Evolutionary conservation across 2,797 vertebrate genomes (phyloP), one percentile per base, ranked within the genome.

Genomic region (Otolemur crassicaudatus): DNA sequence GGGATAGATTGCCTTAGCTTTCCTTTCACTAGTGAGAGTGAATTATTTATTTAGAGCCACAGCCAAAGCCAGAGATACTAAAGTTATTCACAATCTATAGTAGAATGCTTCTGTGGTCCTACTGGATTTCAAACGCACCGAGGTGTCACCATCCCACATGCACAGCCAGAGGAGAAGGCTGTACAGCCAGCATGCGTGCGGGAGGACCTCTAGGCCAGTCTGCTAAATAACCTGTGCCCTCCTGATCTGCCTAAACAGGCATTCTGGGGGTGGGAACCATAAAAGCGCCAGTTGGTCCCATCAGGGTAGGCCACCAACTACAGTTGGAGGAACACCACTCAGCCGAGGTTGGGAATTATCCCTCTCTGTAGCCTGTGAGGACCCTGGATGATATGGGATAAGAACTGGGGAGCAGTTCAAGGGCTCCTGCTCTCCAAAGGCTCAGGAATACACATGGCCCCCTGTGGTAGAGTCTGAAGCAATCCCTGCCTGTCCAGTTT

Each of bases 1-100:
- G 72, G 29, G 90, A 84, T 77, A 92, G 79, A 73, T 82, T 40
- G 69, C 91, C 29, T 91, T 84, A 79, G 67, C 49, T 97, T 60
- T 83, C 40, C 87, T 40, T 97, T 87, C 91, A 85, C 93, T 94
- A 94, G 94, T 90, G 84, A 94, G 80, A 95, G 90, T 94, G 83
- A 73, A 56, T n/a, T 87, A 22, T 20, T 16, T 29, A 58, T 16
- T 16, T 25, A 49, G 7, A 29, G 27, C 13, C 23, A 22, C 0
- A 29, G 27, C 17, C 20, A 25, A 0, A n/a, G 29, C 31, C 43
- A 63, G 91, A 77, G 77, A 76, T 3, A n/a, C 43, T 63, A 2
- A 56, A 19, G 56, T 23, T 49, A 12, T 23, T 70, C 56, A 23
- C 31, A 16, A 1, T 2, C 7, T 13, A 3, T 20, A 17, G 5